Evolutionary conservation across 1,140 invertebrate species (phyloP).

Genomic region (Polypedilum vanderplanki): DNA sequence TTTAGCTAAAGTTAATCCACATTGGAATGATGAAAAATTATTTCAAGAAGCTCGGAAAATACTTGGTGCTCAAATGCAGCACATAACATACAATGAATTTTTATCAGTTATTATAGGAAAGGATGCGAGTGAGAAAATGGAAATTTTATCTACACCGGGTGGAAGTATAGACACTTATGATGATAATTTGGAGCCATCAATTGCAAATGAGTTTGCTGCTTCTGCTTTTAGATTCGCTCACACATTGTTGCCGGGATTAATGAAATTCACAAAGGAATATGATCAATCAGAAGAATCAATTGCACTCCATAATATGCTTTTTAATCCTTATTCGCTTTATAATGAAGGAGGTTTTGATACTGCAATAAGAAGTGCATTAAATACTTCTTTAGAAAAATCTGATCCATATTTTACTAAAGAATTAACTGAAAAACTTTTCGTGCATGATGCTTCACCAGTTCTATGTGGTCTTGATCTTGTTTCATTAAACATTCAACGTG

Average conservation of each 20-base stretch:
- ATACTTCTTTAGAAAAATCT: constrained; percentile 58
- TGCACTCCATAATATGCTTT: constrained; percentile 70
- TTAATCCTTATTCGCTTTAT: constrained; percentile 76
- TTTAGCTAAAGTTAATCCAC: constrained; percentile 61
- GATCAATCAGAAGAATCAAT: constrained; percentile 57
- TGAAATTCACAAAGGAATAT: constrained; percentile 55
- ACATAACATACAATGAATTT: constrained; percentile 84
- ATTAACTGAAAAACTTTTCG: constrained; percentile 59
- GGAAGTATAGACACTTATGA: constrained; percentile 65
- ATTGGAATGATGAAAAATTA: constrained; percentile 74
- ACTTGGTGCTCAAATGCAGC: constrained; percentile 74
- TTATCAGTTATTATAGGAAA: constrained; percentile 71
- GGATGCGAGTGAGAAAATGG: constrained; percentile 49
- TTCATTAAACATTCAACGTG: constrained; percentile 78
- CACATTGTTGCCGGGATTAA: constrained; percentile 66
- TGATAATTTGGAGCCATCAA: constrained; percentile 62
- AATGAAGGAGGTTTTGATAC: constrained; percentile 50
- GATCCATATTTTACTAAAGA: constrained; percentile 62
- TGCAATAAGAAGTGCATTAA: constrained; percentile 55
- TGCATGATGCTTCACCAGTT: constrained; percentile 43
- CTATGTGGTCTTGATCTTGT: constrained; percentile 74
- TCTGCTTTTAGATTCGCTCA: constrained; percentile 90
- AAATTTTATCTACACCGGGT: constrained; percentile 52
- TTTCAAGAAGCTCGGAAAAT: constrained; percentile 77
- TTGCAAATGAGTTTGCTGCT: constrained; percentile 86